Evolutionary conservation across 2,888 invertebrate species (phyloP).

Genomic region (Laspeyria flexula): DNA sequence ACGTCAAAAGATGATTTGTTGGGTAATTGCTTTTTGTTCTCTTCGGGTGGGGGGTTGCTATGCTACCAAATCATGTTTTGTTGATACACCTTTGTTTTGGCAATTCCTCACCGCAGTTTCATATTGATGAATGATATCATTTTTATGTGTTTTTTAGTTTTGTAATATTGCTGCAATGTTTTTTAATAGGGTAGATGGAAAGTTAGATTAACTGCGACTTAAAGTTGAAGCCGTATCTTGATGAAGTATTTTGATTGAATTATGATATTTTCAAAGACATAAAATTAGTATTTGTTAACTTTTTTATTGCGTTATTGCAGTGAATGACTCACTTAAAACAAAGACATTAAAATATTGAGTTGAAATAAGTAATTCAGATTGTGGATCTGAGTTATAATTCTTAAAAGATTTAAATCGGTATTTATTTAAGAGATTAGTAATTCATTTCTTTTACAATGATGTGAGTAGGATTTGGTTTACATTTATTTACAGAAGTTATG

Average conservation of each 20-base stretch:
- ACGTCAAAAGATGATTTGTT: slow-evolving; percentile 85
- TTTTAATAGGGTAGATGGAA: slow-evolving; percentile 32
- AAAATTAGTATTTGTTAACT: slow-evolving; percentile 1
- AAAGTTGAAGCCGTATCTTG: slow-evolving; percentile 29
- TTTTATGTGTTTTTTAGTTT: slow-evolving; percentile 44
- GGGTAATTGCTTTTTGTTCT: slow-evolving; percentile 82
- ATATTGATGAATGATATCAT: slow-evolving; percentile 51
- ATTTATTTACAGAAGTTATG: too few species aligned
- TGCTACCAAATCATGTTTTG: slow-evolving; percentile 76
- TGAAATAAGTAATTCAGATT: neutral
- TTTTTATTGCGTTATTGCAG: neutral
- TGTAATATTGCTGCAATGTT: slow-evolving; percentile 32
- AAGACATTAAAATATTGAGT: neutral
- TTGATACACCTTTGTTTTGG: slow-evolving; percentile 75
- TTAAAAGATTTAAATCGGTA: too few species aligned
- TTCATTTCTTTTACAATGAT: too few species aligned
- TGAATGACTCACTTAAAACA: neutral
- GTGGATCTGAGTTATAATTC: too few species aligned
- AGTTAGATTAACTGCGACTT: slow-evolving; percentile 31
- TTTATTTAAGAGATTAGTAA: too few species aligned
- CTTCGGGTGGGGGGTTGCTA: slow-evolving; percentile 67
- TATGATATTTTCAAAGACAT: slow-evolving; percentile 19
- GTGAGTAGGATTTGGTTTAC: too few species aligned
- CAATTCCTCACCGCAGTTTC: slow-evolving; percentile 54
- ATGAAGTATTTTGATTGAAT: slow-evolving; percentile 33